These are phyloP conservation scores for Alcis repandata DNA, from an alignment of 2,888 invertebrate genomes.

Conservation along the genomic window DNA sequence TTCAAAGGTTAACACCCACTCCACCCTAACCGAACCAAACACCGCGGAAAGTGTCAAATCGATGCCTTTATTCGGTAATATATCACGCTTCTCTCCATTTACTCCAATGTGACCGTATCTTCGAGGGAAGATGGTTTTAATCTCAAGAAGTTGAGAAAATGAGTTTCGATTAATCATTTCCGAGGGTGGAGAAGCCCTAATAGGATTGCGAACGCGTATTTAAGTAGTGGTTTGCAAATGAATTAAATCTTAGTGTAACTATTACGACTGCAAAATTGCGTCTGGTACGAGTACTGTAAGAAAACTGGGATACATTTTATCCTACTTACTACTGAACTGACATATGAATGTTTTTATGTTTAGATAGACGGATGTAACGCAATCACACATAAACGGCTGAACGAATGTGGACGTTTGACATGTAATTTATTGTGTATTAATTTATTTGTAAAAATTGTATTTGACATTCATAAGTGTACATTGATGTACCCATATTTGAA, in stretches of 20 bases:
- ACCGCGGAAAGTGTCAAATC: constrained; percentile 4
- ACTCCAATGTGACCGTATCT: not conserved
- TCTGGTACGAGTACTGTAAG: too few relatives aligned
- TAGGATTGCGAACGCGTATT: not conserved
- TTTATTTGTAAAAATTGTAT: too few relatives aligned
- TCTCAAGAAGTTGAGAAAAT: constrained; percentile 3
- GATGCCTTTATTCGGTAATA: not conserved
- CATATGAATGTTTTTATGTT: not conserved
- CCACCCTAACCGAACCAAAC: constrained; percentile 2
- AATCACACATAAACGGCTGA: not conserved
- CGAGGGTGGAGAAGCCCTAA: not conserved
- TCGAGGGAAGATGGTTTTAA: not conserved
- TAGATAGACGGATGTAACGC: not conserved
- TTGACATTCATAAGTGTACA: too few relatives aligned
- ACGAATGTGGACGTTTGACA: too few relatives aligned
- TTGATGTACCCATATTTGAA: too few relatives aligned
- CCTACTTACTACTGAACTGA: too few relatives aligned
- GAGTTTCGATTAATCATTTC: not conserved
- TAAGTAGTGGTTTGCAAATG: too few relatives aligned
- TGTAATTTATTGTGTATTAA: too few relatives aligned
- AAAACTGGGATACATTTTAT: too few relatives aligned
- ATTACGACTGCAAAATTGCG: too few relatives aligned
- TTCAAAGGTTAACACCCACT: constrained; percentile 10
- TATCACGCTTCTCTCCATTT: constrained; percentile 6
- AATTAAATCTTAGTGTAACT: too few relatives aligned